Conservation (phyloP, 2,888 invertebrate genomes). For the Limnephilus lunatus region DNA sequence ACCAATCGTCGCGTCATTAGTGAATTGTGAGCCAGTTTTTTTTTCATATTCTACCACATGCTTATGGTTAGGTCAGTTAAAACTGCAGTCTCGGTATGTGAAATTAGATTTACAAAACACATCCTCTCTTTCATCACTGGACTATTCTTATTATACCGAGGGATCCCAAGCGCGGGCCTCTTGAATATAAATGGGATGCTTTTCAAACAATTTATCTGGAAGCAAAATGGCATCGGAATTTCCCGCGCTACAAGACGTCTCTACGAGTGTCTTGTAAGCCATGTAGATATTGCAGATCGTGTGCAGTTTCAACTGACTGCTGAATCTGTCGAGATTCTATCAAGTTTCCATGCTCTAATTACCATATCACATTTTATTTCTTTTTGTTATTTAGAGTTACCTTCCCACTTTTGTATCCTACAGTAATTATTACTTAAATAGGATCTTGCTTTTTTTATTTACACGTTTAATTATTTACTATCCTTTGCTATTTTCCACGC, state of each 20-base stretch:
- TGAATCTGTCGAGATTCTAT: not conserved
- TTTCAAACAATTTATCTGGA: constrained; percentile 52
- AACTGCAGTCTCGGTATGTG: not conserved
- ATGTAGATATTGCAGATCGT: not conserved
- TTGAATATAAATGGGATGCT: constrained; percentile 60
- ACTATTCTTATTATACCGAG: constrained; percentile 63
- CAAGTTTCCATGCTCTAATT: not conserved
- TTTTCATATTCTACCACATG: not conserved
- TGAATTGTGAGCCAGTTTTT: not conserved
- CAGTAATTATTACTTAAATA: too few species aligned
- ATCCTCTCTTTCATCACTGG: constrained; percentile 56
- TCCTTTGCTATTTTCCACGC: too few species aligned
- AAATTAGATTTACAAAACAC: not conserved
- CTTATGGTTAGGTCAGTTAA: not conserved
- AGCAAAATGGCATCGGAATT: constrained; percentile 16
- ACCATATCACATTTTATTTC: not conserved
- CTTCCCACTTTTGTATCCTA: not conserved
- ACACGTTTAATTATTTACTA: too few species aligned
- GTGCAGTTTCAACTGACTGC: not conserved
- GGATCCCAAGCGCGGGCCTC: constrained; percentile 53
- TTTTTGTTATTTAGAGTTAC: not conserved
- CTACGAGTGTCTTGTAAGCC: not conserved
- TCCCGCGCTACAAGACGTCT: constrained; percentile 17
- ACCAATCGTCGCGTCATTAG: too few species aligned
- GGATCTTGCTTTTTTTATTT: too few species aligned